A percentile compares a stretch with the other conserved stretches of the same genome.
phyloP scores from a whole-genome alignment of 2,797 vertebrate species.

The Pseudochirops corinnae region DNA sequence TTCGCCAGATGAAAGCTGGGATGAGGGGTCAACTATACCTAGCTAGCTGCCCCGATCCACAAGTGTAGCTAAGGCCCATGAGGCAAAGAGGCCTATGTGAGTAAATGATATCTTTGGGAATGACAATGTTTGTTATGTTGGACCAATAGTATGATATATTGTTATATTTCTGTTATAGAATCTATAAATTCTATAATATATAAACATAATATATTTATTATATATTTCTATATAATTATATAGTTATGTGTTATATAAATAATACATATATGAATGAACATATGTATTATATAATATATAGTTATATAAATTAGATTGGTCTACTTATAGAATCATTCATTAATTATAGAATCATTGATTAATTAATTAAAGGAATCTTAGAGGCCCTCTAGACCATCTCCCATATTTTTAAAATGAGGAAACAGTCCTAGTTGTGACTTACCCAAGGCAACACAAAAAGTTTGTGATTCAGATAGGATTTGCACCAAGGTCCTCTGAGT shows the following conservation, averaged over 20 bases:
- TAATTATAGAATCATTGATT: background rate
- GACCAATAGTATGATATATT: background rate
- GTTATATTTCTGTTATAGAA: background rate
- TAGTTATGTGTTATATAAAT: background rate
- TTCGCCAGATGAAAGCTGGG: background rate
- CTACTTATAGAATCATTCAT: background rate
- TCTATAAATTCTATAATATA: background rate
- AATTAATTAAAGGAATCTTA: background rate
- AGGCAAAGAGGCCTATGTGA: conserved; percentile 5
- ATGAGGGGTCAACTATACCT: background rate
- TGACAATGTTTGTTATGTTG: conserved; percentile 54
- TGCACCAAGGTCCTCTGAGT: background rate
- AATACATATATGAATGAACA: background rate
- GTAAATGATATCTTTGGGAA: conserved; percentile 54
- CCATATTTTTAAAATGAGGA: background rate
- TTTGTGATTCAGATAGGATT: background rate
- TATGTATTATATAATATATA: background rate
- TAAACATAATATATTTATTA: background rate
- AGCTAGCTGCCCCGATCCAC: conserved; percentile 13
- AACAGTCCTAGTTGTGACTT: background rate
- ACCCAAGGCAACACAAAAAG: background rate
- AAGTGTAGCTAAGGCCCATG: conserved; percentile 4
- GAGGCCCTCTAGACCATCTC: background rate
- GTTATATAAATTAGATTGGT: background rate
- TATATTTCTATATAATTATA: background rate